Base-by-base conservation (phyloP, 2,888 invertebrate species). In the Polyommatus icarus region DNA sequence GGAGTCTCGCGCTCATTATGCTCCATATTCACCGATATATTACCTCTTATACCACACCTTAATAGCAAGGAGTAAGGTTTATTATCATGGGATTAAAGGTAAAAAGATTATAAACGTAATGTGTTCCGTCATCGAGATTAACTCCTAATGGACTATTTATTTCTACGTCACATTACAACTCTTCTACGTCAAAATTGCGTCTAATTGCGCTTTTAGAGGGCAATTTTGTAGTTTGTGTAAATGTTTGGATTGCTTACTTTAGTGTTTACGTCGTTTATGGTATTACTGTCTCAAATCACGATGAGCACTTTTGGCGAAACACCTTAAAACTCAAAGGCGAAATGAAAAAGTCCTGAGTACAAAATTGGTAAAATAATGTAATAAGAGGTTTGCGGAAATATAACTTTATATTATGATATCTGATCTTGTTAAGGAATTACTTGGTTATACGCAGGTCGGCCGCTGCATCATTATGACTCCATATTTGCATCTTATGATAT, bases 91-190 rank as follows among this genome's bases (percentile, higher is more conserved):
- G 15, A 59, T 59, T n/a, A n/a, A 20, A 59, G 59, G 59, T 59
- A 59, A 59, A 54, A 54, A 18, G 4, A 1, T 54, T 5, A 59
- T 2, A 20, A n/a, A 59, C 83, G 88, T 90, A 92, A 93, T 92
- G 90, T 90, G 92, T 93, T 93, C 93, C 92, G 93, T 93, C 93
- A 93, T 93, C 92, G 91, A 91, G 91, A 93, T 93, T 93, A 93
- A 92, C 89, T 90, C 86, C 89, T 92, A 93, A 93, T 92, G 90
- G 90, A 87, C 85, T 86, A 88, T 88, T 87, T 86, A 89, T 90
- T 91, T 90, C 89, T 85, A 87, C 89, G 90, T 92, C 91, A 92
- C 92, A 91, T 20, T 29, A 29, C 67, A 29, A 12, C 7, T 57
- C 18, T 57, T 59, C 61, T 67, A 67, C 67, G 88, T 89, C 89